Evolutionary conservation across 2,797 vertebrate genomes (phyloP).

Genomic region (Micromesistius poutassou): DNA sequence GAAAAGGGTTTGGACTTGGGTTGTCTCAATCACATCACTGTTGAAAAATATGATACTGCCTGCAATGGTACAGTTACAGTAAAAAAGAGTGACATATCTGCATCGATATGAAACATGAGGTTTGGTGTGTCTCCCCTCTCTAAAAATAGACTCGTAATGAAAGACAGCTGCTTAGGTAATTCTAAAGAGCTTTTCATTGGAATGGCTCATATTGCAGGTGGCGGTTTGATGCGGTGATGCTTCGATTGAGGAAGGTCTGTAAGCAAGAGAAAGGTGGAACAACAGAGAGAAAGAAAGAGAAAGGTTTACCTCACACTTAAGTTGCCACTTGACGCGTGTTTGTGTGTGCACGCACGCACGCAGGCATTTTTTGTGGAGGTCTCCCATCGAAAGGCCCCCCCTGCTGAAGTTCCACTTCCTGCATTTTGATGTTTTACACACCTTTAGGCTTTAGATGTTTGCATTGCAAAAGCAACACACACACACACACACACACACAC

Average conservation of each 20-base stretch:
- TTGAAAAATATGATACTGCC: conserved; percentile 54
- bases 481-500: conserved; percentile 28
- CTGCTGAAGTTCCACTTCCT: conserved; percentile 68
- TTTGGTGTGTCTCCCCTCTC: conserved; percentile 59
- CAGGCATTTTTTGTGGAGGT: conserved; percentile 45
- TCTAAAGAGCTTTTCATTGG: conserved; percentile 56
- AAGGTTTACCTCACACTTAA: conserved; percentile 8
- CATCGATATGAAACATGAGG: conserved; percentile 67
- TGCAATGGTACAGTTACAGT: conserved; percentile 49
- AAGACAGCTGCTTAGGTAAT: conserved; percentile 58
- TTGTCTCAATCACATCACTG: conserved; percentile 21
- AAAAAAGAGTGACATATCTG: conserved; percentile 57
- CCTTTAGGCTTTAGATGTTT: conserved; percentile 5
- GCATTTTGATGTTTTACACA: conserved; percentile 55
- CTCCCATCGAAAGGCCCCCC: conserved; percentile 30
- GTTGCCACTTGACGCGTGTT: conserved; percentile 20
- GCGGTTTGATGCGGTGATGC: conserved; percentile 52
- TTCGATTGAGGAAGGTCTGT: conserved; percentile 39
- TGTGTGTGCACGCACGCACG: conserved; percentile 8
- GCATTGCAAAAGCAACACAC: conserved; percentile 47
- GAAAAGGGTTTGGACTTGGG: conserved; percentile 20
- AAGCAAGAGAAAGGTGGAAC: conserved; percentile 9
- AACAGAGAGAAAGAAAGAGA: conserved; percentile 13
- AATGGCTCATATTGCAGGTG: conserved; percentile 57
- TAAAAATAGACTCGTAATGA: conserved; percentile 73